Evolutionary conservation across 1,140 invertebrate genomes (phyloP).

Genomic region (Anthonomus grandis): DNA sequence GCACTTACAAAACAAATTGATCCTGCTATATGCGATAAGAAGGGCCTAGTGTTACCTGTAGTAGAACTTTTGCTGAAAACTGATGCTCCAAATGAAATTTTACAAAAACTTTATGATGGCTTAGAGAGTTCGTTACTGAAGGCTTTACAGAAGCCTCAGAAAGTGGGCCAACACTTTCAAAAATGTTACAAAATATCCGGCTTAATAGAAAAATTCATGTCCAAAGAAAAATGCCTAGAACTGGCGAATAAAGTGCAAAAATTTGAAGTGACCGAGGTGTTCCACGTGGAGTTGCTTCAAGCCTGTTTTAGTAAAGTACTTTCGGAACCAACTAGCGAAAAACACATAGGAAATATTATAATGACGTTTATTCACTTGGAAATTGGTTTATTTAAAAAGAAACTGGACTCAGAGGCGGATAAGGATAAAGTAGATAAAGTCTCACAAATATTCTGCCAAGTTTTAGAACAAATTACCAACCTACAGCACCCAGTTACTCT

Average conservation of each 20-base stretch:
- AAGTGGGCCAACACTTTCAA: slow-evolving; percentile 59
- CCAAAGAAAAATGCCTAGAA: slow-evolving; percentile 53
- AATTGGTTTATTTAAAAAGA: slow-evolving; percentile 47
- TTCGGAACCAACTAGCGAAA: slow-evolving; percentile 12
- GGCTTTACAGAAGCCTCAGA: slow-evolving; percentile 61
- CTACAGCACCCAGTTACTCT: background rate
- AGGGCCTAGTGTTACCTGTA: slow-evolving; percentile 58
- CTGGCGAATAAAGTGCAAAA: slow-evolving; percentile 57
- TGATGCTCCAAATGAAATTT: slow-evolving; percentile 47
- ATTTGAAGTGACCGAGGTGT: slow-evolving; percentile 56
- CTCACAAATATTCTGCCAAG: slow-evolving; percentile 46
- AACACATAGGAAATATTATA: slow-evolving; percentile 32
- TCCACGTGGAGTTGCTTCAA: slow-evolving; percentile 55
- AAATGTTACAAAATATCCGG: slow-evolving; percentile 52
- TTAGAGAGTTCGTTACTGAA: slow-evolving; percentile 58
- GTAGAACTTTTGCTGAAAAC: slow-evolving; percentile 50
- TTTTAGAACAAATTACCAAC: slow-evolving; percentile 37
- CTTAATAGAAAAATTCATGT: slow-evolving; percentile 56
- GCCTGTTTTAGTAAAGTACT: slow-evolving; percentile 54
- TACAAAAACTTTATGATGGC: slow-evolving; percentile 54
- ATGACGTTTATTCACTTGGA: slow-evolving; percentile 46
- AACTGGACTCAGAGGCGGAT: slow-evolving; percentile 30
- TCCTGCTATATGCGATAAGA: slow-evolving; percentile 48
- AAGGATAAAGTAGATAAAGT: slow-evolving; percentile 47
- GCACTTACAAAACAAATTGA: slow-evolving; percentile 51